Conservation (phyloP, 2,113 vertebrate species). For the Riparia riparia region DNA sequence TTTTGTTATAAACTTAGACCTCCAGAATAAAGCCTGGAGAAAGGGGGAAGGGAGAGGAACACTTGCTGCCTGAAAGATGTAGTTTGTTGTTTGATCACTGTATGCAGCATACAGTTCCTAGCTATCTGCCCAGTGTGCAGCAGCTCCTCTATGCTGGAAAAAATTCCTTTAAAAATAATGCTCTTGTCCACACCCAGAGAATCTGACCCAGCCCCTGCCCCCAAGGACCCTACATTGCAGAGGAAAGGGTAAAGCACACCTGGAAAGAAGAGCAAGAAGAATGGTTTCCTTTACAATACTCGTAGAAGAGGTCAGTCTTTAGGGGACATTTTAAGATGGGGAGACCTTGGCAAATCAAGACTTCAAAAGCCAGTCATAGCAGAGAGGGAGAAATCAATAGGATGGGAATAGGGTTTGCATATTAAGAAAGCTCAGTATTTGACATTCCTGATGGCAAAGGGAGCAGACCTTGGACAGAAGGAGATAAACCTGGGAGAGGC, state of each 20-base stretch:
- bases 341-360: neutral
- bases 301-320: neutral
- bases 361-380: neutral
- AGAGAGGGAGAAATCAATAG: neutral
- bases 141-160: neutral
- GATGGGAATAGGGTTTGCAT: neutral
- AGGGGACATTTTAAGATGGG: neutral
- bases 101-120: neutral
- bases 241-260: neutral
- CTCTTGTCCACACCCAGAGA: neutral
- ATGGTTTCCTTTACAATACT: neutral
- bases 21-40: constrained; percentile 56
- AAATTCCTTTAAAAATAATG: neutral
- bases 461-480: neutral
- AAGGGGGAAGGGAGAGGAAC: constrained; percentile 24
- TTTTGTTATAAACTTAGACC: constrained; percentile 70
- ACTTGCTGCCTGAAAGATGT: constrained; percentile 33
- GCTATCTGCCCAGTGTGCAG: neutral
- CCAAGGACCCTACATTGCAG: neutral
- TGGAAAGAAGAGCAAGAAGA: neutral
- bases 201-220: neutral
- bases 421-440: neutral
- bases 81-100: constrained; percentile 12
- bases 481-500: neutral
- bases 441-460: neutral